Base-by-base conservation (phyloP, 2,113 vertebrate genomes). In the Orthonyx spaldingii region DNA sequence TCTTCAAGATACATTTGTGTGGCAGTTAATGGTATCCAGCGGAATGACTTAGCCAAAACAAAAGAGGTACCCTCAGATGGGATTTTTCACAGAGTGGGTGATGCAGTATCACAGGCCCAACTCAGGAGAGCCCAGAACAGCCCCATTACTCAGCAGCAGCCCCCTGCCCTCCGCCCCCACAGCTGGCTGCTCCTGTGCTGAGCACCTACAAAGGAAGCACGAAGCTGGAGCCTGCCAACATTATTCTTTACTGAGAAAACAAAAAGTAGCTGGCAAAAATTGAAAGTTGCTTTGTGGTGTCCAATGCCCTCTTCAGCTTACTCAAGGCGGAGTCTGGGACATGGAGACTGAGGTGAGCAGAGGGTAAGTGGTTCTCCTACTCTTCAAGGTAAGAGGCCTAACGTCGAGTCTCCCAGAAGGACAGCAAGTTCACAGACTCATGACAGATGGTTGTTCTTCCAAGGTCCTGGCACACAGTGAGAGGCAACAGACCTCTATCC, bases 131-230 rank as follows among this genome's bases (percentile, higher is more conserved):
- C 27, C n/a, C 56, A 21, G 37, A 84, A 30, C 9, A 87, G n/a
- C 13, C 19, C 21, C 3, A 0, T 6, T 46, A 4, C 32, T n/a
- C 35, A 28, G 57, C 50, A 28, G 61, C 28, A 5, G 78, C 42
- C 13, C 32, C 27, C 61, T 93, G 77, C 74, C 81, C 90, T 87
- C 80, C 20, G 11, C 47, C 39, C 10, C 37, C 6, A 13, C 27
- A 42, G 33, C 59, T 24, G 37, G 4, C 57, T 60, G 49, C 55
- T 35, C 52, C 33, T 92, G 66, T 74, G 79, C 87, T 1, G 13
- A 88, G 42, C 78, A 85, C 93, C 75, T 95, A 93, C 83, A 37
- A 57, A 66, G 83, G 94, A 86, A 94, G 78, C 71, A 56, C 93
- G 90, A 94, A 87, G 71, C 64, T 16, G 41, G 24, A 84, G 75